These are phyloP conservation scores for Caenorhabditis sp. DNA, from an alignment of 2,888 invertebrate species.

Conservation along the genomic window DNA sequence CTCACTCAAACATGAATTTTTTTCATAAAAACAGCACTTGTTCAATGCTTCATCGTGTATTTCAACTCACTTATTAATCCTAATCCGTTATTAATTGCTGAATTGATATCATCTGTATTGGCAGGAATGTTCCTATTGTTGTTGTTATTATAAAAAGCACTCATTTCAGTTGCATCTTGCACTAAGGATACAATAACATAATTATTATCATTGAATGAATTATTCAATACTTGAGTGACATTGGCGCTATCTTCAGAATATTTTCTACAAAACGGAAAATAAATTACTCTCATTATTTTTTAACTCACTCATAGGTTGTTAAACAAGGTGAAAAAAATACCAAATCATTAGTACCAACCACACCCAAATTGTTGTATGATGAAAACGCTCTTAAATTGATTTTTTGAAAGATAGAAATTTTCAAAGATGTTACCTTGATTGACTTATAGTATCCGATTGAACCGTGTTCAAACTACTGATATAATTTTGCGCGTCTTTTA, in stretches of 20 bases:
- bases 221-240: neutral
- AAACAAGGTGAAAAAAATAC: constrained; percentile 7
- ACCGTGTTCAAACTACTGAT: neutral
- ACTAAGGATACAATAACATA: constrained; percentile 4
- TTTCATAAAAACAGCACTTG: no score
- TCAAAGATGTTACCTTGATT: neutral
- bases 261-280: no score
- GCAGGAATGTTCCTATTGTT: neutral
- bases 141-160: neutral
- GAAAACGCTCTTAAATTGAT: constrained; percentile 3
- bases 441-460: neutral
- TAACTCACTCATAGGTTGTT: neutral
- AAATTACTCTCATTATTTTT: no score
- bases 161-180: neutral
- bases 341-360: neutral
- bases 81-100: neutral
- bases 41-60: no score
- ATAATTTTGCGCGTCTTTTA: neutral
- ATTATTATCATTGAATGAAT: neutral
- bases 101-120: neutral
- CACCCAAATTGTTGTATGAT: neutral
- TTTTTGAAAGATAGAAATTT: neutral
- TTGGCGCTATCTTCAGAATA: neutral
- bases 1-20: no score
- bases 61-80: neutral